Base-by-base conservation (phyloP, 2,113 vertebrate genomes). In the Smithornis capensis region DNA sequence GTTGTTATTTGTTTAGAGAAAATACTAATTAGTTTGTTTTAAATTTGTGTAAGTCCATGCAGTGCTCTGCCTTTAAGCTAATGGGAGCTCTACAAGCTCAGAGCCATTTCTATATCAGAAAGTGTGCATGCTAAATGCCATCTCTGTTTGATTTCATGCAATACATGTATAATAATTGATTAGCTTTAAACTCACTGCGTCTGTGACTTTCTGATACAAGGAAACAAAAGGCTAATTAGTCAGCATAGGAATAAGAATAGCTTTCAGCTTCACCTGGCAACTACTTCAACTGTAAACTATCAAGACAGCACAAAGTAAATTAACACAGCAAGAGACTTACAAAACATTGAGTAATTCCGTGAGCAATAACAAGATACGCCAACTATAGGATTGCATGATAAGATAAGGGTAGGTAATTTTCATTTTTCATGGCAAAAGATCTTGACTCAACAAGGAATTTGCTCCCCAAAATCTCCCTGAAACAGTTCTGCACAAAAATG, bases 211-310 rank as follows among this genome's bases (percentile, higher is more conserved):
- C 92, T 95, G 90, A 95, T 87, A 96, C 65, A 81, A 94, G 86
- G 91, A 95, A 96, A 97, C 95, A 96, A 92, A 93, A 96, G 87
- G 80, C 94, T 96, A 91, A 92, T 96, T 93, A 95, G 94, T 91
- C 74, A 95, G 83, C 74, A 91, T 78, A 91, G 33, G n/a, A 87
- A 77, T 81, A 95, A 93, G 92, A 89, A 95, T 45, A 92, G 56
- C 56, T 95, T 92, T 89, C 83, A 94, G 69, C 45, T 96, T 96
- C 65, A 93, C 73, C 83, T 90, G 57, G 69, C 40, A 93, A 84
- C 60, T 92, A 71, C 53, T 90, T 92, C 3, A 1, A 81, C 64
- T 64, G 65, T 83, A 89, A 93, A 90, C 73, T 79, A 94, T 64
- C 86, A 96, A 68, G 28, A 92, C 28, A 89, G 38, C 53, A 78